Evolutionary conservation across 2,888 invertebrate species (phyloP).

Genomic region (Agonopterix arenella): DNA sequence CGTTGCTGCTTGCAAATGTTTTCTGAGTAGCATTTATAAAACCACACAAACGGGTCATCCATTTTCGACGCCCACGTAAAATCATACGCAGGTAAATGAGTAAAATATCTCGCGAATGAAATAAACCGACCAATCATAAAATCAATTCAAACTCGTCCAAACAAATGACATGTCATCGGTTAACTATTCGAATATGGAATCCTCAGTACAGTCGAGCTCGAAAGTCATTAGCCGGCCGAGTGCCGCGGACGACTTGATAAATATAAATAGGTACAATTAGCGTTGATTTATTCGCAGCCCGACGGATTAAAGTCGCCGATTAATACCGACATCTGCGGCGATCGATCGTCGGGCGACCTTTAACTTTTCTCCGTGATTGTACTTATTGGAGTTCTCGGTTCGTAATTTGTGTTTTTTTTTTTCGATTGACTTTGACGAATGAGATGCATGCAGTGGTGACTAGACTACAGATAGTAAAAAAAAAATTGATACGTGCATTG

Average conservation of each 20-base stretch:
- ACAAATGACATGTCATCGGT: conserved; percentile 5
- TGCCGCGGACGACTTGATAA: conserved; percentile 44
- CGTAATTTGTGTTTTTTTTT: conserved; percentile 8
- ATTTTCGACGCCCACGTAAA: too few species aligned
- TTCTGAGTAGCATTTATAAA: too few species aligned
- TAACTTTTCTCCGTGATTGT: conserved; percentile 63
- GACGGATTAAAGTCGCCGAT: conserved; percentile 64
- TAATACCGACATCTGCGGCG: conserved; percentile 67
- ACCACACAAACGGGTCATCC: too few species aligned
- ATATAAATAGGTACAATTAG: conserved; percentile 68
- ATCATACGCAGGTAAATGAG: too few species aligned
- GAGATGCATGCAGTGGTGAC: too few species aligned
- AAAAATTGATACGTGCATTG: too few species aligned
- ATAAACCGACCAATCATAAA: background rate
- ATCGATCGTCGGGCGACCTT: conserved; percentile 64
- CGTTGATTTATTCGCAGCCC: conserved; percentile 59
- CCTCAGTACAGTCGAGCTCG: conserved; percentile 3
- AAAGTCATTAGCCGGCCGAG: conserved; percentile 34
- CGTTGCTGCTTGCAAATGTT: too few species aligned
- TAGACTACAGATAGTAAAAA: too few species aligned
- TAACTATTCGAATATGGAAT: conserved; percentile 13
- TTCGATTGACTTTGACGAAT: too few species aligned
- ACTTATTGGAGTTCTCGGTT: conserved; percentile 29
- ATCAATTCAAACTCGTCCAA: background rate
- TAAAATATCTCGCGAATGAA: too few species aligned